Base-by-base conservation (phyloP, 2,113 vertebrate species). In the Entosphenus tridentatus region DNA sequence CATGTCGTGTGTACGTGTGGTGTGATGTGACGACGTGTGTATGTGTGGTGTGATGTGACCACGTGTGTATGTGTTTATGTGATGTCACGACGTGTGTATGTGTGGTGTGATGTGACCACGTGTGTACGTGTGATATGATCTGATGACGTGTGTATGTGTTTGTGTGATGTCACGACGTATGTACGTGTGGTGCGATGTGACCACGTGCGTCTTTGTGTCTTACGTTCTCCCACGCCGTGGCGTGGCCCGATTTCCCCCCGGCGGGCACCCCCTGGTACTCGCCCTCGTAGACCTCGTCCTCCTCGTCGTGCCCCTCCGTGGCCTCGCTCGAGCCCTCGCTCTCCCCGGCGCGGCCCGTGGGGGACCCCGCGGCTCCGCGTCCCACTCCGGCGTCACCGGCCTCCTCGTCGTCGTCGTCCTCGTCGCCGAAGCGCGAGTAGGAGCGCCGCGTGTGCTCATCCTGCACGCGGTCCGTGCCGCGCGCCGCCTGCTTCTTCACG, bases 181-280 rank as follows among this genome's bases (percentile, higher is more conserved):
- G n/a, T n/a, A n/a, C n/a, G n/a, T n/a, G n/a, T 39, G 39, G 1
- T 39, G 39, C 6, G 39, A 39, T 39, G 6, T 39, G 39, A 39
- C 39, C 5, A 39, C 39, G 39, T 39, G 39, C 6, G 39, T 39
- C 39, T 39, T 39, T 39, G 39, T 39, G 39, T 1, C 39, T 39
- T 39, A 39, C 39, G 39, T 39, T 39, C 39, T 39, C 39, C 39
- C 39, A 39, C 39, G 39, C 39, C 39, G 39, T 39, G 5, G 39
- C 39, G 39, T 39, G 39, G 6, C 39, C 39, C 39, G 62, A 16
- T 65, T 21, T 65, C n/a, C 62, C 21, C 21, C 8, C 62, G 21
- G 62, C 62, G n/a, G 93, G 90, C 74, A 98, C 81, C 57, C 90
- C 92, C 79, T 96, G 93, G 79, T 98, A 98, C 74, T 98, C 93